Evolutionary conservation across 2,113 vertebrate genomes (phyloP), one percentile per base, ranked within the genome.

Genomic region (Caloenas nicobarica): DNA sequence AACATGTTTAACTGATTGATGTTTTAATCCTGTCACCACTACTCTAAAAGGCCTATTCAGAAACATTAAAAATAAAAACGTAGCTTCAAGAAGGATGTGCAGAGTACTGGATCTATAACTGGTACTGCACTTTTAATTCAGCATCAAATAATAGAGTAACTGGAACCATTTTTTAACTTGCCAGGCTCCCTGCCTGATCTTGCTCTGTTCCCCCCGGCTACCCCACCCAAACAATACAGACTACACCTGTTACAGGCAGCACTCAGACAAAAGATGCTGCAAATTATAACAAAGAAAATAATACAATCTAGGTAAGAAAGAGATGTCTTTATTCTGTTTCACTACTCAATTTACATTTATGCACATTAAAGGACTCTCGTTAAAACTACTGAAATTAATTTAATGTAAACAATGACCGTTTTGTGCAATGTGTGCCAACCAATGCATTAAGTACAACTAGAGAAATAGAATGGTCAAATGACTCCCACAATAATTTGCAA

Each of bases 291-390:
- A 26, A 60, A 90, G 34, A 85, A 76, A 24, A 65, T 10, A 29
- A 36, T 9, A 38, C 34, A 34, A 50, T 1, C 12, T 4, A 57
- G 19, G 22, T 65, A 40, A 50, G 25, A 76, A 70, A 88, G 29
- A 90, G 29, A 70, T 31, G 23, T 60, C 81, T 97, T 97, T 97
- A 97, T 97, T 97, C 44, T 48, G 44, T 68, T 95, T 73, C 38
- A 46, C 46, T 62, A 53, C 29, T 83, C 31, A 19, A 0, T 90
- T 86, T 64, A 93, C 79, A 93, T 2, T 84, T 51, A 56, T 5
- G 53, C 18, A 26, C 29, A 42, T 69, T 88, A 89, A 88, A 88
- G 38, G 50, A 77, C 64, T 76, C 68, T 68, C 0, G 0, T 22
- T 81, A 81, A 68, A 91, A 79, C 9, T 18, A 77, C 25, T 34